Evolutionary conservation across 2,797 vertebrate genomes (phyloP), one percentile per base, ranked within the genome.

Genomic region (Rhinichthys osculus): DNA sequence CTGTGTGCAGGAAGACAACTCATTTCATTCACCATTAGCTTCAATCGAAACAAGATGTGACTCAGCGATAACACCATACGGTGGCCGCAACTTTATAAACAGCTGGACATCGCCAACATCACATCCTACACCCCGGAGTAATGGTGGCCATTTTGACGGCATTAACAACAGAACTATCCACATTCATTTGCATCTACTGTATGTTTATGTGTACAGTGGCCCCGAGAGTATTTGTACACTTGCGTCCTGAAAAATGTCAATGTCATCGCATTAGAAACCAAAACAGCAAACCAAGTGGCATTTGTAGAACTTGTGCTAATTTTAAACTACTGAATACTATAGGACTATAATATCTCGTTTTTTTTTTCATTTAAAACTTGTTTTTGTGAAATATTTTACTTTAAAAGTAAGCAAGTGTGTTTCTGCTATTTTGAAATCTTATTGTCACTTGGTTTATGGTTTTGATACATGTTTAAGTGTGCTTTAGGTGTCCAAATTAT

Each of bases 41-140:
- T 38, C 67, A 79, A 38, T 50, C 4, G 27, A 85, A 80, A 72
- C 40, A 71, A 62, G 52, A 71, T 8, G 40, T 80, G 66, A 78
- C 74, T 59, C 38, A 85, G 64, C 3, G 38, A 50, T 35, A 1
- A 0, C 38, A 47, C 5, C 50, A 72, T 35, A 52, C 0, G 1
- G 9, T 52, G 9, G 7, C 71, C 5, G 3, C 73, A 84, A 64
- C 62, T 79, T 27, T 47, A 54, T 16, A 35, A 70, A 84, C 73
- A 84, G 64, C 73, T 85, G 76, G 52, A 71, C 54, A 21, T 9
- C 64, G 10, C 4, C 33, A 17, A 23, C 13, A 54, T 67, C 3
- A 54, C 30, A 27, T 27, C 13, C 21, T 70, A 4, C 35, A 35
- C 3, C 35, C 35, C 54, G 27, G 54, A 62, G 38, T 19, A 69